Conservation (phyloP, 1,140 invertebrate genomes). For the Harlomillsia oculata region DNA sequence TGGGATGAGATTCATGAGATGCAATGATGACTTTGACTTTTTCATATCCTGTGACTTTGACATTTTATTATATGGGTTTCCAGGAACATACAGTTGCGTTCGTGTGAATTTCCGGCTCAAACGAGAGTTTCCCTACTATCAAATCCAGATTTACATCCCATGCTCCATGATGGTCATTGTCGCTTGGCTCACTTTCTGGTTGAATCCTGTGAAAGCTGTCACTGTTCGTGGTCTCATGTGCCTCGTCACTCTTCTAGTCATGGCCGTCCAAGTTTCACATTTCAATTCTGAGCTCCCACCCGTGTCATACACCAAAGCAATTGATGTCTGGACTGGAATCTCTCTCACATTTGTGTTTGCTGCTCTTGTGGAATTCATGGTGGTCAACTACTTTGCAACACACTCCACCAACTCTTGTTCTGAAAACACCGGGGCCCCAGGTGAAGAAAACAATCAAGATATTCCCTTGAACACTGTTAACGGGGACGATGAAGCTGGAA, state of each 20-base stretch:
- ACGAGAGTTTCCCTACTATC: conserved; percentile 48
- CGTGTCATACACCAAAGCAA: conserved; percentile 34
- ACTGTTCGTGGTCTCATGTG: conserved; percentile 46
- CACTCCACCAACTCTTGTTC: no score
- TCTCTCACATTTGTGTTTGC: conserved; percentile 51
- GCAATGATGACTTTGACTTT: not conserved
- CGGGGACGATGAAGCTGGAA: not conserved
- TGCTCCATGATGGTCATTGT: conserved; percentile 50
- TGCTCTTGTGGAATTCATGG: conserved; percentile 49
- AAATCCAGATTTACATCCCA: conserved; percentile 47
- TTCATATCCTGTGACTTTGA: not conserved
- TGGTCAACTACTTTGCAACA: conserved; percentile 47
- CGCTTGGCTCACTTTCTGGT: conserved; percentile 51
- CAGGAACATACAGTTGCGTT: conserved; percentile 49
- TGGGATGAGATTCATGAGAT: not conserved
- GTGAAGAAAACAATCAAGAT: not conserved
- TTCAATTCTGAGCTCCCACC: conserved; percentile 37
- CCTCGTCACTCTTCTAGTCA: conserved; percentile 49
- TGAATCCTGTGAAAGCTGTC: conserved; percentile 43
- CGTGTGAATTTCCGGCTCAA: conserved; percentile 45
- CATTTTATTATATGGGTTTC: not conserved
- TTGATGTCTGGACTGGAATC: conserved; percentile 50
- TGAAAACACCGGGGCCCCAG: not conserved
- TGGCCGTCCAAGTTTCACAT: conserved; percentile 47
- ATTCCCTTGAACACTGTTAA: not conserved